These are phyloP conservation scores for Caloenas nicobarica DNA, from an alignment of 2,113 vertebrate species.

Conservation along the genomic window DNA sequence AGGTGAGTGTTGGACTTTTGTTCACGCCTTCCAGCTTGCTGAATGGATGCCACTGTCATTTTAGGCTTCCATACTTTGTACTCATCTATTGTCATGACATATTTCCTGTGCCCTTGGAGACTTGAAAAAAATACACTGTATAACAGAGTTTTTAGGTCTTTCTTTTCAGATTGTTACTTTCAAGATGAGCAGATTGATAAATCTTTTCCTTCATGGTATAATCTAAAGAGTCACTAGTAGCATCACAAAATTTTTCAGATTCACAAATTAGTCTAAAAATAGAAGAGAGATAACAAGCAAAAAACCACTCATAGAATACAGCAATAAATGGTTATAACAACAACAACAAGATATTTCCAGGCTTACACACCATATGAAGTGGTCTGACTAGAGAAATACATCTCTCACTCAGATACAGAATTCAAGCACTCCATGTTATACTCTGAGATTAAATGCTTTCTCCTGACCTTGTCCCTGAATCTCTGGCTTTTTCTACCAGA, in stretches of 20 bases:
- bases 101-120: background rate
- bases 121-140: background rate
- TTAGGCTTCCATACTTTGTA: background rate
- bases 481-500: background rate
- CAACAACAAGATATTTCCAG: background rate
- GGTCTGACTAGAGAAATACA: background rate
- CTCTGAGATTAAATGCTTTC: background rate
- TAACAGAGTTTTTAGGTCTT: background rate
- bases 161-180: background rate
- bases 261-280: background rate
- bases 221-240: background rate
- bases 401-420: background rate
- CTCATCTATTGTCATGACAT: background rate
- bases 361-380: background rate
- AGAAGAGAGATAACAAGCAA: background rate
- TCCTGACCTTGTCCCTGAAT: background rate
- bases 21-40: background rate
- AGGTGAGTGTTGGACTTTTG: background rate
- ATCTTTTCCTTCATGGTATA: background rate
- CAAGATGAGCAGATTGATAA: background rate
- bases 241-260: background rate
- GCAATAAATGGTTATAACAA: background rate
- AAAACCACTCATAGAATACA: background rate
- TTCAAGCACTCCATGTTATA: background rate
- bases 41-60: background rate